Evolutionary conservation across 2,888 invertebrate species (phyloP).

Genomic region (Lithodes maja): DNA sequence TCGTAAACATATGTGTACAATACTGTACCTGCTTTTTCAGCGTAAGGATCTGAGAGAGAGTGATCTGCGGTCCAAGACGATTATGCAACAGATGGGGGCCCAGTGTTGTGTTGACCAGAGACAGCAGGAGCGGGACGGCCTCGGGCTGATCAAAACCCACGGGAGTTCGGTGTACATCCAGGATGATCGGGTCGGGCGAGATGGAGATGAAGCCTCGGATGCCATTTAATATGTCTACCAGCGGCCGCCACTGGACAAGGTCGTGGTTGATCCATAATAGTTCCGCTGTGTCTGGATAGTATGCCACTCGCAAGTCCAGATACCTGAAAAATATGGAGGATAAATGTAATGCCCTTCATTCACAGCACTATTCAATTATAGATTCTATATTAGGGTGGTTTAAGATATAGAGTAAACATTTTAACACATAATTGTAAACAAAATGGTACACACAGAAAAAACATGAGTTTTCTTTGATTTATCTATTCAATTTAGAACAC

Average conservation of each 20-base stretch:
- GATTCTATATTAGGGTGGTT: too few species aligned
- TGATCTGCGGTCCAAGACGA: conserved; percentile 77
- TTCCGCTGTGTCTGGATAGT: conserved; percentile 76
- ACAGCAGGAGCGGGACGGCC: conserved; percentile 47
- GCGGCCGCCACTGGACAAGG: conserved; percentile 70
- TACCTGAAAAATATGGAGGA: conserved; percentile 75
- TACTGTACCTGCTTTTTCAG: conserved; percentile 75
- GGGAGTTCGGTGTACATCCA: conserved; percentile 79
- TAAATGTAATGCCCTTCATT: not conserved
- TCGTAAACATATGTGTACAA: too few species aligned
- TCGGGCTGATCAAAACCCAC: conserved; percentile 72
- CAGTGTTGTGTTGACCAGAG: conserved; percentile 49
- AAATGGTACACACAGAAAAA: not conserved
- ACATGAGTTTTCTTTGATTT: too few species aligned
- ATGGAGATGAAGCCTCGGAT: conserved; percentile 82
- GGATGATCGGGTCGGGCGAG: conserved; percentile 77
- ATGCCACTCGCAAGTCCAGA: conserved; percentile 87
- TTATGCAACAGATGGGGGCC: conserved; percentile 73
- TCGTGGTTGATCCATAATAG: conserved; percentile 73
- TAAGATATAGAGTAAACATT: too few species aligned
- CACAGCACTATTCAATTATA: too few species aligned
- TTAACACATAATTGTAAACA: not conserved
- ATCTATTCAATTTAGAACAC: too few species aligned
- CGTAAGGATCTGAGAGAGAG: conserved; percentile 77
- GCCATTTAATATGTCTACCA: conserved; percentile 76